Conservation (phyloP, 2,113 vertebrate genomes). For the Rhagologus leucostigma region DNA sequence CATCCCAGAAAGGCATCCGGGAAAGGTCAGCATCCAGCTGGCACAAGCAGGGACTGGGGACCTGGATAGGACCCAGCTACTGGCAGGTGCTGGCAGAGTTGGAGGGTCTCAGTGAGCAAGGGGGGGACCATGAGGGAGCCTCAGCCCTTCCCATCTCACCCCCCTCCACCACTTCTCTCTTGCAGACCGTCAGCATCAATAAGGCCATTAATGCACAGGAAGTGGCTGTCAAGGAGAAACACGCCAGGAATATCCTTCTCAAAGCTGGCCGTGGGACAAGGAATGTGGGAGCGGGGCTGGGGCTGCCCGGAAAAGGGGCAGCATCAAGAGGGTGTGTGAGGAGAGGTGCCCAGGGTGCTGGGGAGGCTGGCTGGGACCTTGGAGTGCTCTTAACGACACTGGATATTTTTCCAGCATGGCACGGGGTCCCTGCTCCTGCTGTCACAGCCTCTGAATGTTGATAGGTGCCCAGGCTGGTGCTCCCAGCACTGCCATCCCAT, state of each 20-base stretch:
- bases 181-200: constrained; percentile 98
- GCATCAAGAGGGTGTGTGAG: accelerated
- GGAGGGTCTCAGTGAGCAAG: background rate
- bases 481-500: background rate
- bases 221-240: constrained; percentile 98
- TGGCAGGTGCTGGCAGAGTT: background rate
- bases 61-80: constrained; percentile 8
- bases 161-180: constrained; percentile 28
- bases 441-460: background rate
- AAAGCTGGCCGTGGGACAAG: constrained; percentile 2
- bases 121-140: accelerated
- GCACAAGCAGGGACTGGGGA: background rate
- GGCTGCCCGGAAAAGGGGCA: background rate
- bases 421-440: background rate
- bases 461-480: background rate
- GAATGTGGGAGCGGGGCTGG: background rate
- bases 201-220: constrained; percentile 99
- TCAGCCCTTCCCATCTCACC: background rate
- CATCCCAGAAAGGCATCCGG: constrained; percentile 48
- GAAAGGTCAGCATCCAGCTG: constrained; percentile 51
- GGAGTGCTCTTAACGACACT: accelerated
- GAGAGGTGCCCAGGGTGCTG: background rate
- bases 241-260: constrained; percentile 98
- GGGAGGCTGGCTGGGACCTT: background rate
- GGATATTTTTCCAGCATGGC: background rate